Conservation (phyloP, 1,140 invertebrate species). For the Nasonia vitripennis region DNA sequence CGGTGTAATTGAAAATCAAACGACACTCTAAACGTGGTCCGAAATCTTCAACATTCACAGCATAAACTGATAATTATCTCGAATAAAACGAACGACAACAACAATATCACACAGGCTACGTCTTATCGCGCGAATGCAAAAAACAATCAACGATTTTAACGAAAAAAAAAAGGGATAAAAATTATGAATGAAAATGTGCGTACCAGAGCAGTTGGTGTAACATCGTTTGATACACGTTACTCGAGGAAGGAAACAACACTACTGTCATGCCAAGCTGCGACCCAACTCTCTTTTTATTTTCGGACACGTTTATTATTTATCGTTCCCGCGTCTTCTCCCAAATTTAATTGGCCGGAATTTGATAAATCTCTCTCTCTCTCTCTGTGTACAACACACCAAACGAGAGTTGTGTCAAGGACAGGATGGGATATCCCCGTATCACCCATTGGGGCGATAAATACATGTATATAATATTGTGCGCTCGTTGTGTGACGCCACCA, state of each 20-base stretch:
- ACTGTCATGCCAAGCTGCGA: constrained; percentile 8
- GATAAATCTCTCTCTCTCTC: constrained; percentile 38
- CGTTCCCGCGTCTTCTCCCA: constrained; percentile 9
- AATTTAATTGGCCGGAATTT: constrained; percentile 50
- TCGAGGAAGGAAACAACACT: constrained; percentile 43
- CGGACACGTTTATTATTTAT: constrained; percentile 47
- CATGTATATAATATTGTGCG: not conserved
- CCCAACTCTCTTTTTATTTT: constrained; percentile 47
- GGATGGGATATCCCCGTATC: constrained; percentile 28
- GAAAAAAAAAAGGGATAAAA: constrained; percentile 40
- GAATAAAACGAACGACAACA: too few species aligned
- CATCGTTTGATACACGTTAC: constrained; percentile 17
- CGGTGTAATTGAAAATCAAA: not conserved
- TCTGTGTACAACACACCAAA: not conserved
- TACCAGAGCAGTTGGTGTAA: constrained; percentile 45
- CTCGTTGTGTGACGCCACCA: not conserved
- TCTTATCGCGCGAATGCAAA: not conserved
- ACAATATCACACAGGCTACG: too few species aligned
- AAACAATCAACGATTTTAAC: constrained; percentile 34
- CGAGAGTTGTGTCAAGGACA: constrained; percentile 47
- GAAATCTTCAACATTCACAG: too few species aligned
- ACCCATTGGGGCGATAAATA: not conserved
- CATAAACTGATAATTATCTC: too few species aligned
- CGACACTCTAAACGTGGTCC: too few species aligned
- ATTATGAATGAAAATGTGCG: constrained; percentile 3